Evolutionary conservation across 2,113 vertebrate genomes (phyloP), one percentile per base, ranked within the genome.

Genomic region (Ptilonorhynchus violaceus): DNA sequence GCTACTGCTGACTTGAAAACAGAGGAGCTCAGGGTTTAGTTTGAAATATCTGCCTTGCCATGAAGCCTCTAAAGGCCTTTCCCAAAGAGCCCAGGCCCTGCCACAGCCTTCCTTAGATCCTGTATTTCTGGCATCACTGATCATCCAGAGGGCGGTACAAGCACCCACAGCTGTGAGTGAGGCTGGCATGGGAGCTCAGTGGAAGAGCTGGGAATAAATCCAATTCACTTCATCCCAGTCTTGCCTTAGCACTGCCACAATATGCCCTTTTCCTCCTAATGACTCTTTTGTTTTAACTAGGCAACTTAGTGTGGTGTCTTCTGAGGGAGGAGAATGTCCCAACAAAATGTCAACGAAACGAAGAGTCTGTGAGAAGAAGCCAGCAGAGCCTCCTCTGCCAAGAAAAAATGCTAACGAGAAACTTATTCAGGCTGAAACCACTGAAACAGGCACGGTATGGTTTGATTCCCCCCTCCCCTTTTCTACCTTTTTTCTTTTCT

Each of bases 221-320:
- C 62, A 87, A 9, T 44, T 52, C 55, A 15, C 56, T 35, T 19
- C 33, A 31, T 52, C 91, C 67, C 67, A 56, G 49, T 14, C 75
- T 47, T 74, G 50, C 46, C 52, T 75, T 56, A 68, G 70, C 55
- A 17, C 67, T 73, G 55, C 85, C 52, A 87, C 69, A 84, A 23
- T 64, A 49, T 89, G 70, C 78, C 79, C 75, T 68, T 83, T 80
- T 78, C 19, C 78, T 83, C 35, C 46, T 95, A 93, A 96, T 84
- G 80, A 41, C 49, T 86, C 64, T 47, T 11, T 35, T 68, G 64
- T 94, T 96, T 92, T 89, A 77, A 80, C 31, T 96, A 99, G 99
- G 97, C 98, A 99, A 97, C 97, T 99, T 76, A 99, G 99, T 88
- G 93, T 98, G 47, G 96, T 99, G 79, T 99, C 99, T 58, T 97